A percentile compares a stretch with the other conserved stretches of the same genome.
Conservation (phyloP, 1,140 invertebrate genomes). For the Atopsyche davidsoni region DNA sequence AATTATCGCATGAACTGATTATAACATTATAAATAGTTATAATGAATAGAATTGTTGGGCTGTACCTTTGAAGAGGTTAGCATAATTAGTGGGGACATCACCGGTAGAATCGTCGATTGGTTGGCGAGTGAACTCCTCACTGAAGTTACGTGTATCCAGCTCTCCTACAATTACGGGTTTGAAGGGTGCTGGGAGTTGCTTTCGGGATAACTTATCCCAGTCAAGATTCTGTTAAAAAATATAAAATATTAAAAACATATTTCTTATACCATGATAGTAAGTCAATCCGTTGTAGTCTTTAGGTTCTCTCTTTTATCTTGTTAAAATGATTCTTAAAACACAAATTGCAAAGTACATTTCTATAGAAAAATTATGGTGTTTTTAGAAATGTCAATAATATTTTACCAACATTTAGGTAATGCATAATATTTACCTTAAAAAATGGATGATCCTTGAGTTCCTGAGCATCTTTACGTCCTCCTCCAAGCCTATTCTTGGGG, state of each 20-base stretch:
- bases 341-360: background rate
- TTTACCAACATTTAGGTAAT: background rate
- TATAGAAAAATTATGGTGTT: no score
- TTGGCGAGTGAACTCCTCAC: conserved; percentile 92
- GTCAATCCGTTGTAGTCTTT: no score
- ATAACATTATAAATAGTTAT: background rate
- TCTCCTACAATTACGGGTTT: conserved; percentile 74
- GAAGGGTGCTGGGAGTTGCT: conserved; percentile 74
- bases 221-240: conserved; percentile 53
- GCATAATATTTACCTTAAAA: conserved; percentile 54
- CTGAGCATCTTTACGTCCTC: conserved; percentile 68
- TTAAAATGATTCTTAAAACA: no score
- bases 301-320: no score
- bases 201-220: conserved; percentile 69
- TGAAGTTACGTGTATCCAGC: conserved; percentile 92
- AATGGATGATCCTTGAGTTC: conserved; percentile 85
- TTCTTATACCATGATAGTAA: no score
- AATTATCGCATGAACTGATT: background rate
- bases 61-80: conserved; percentile 78
- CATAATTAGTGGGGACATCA: conserved; percentile 74
- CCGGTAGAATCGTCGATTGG: conserved; percentile 85
- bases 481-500: conserved; percentile 76
- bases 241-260: conserved; percentile 29
- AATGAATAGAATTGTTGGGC: conserved; percentile 24
- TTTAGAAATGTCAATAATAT: background rate